Evolutionary conservation across 2,113 vertebrate species (phyloP).

Genomic region (Saccopteryx leptura): DNA sequence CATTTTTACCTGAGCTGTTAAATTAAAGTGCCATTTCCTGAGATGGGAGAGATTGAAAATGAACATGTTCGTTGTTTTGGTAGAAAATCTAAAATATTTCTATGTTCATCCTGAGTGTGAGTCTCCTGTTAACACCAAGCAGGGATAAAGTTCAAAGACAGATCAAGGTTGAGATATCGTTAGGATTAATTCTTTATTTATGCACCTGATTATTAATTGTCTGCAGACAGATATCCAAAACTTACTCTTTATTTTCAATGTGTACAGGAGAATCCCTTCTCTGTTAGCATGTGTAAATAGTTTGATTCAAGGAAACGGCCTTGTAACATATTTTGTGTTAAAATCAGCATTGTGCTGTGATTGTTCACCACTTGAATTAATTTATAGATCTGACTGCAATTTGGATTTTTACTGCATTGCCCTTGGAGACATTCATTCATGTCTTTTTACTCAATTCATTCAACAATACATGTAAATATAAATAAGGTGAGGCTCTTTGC

Average conservation of each 20-base stretch:
- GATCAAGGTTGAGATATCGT: not conserved
- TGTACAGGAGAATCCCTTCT: not conserved
- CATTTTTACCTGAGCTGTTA: not conserved
- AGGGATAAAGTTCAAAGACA: not conserved
- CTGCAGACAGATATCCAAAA: not conserved
- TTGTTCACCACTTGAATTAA: not conserved
- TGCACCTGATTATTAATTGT: not conserved
- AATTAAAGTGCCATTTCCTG: not conserved
- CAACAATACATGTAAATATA: not conserved
- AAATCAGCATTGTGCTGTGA: not conserved
- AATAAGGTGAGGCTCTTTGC: not conserved
- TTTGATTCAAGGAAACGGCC: not conserved
- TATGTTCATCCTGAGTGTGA: not conserved
- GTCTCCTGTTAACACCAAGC: not conserved
- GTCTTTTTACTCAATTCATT: not conserved
- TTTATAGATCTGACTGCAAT: not conserved
- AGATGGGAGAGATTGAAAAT: not conserved
- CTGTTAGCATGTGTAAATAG: not conserved
- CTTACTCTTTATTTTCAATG: not conserved
- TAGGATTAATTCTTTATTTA: not conserved
- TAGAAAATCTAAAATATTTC: not conserved
- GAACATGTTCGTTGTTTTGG: not conserved
- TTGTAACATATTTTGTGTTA: not conserved
- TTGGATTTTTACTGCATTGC: not conserved
- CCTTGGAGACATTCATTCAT: not conserved